Conservation (phyloP, 2,888 invertebrate genomes). For the Daptonema setosum region DNA sequence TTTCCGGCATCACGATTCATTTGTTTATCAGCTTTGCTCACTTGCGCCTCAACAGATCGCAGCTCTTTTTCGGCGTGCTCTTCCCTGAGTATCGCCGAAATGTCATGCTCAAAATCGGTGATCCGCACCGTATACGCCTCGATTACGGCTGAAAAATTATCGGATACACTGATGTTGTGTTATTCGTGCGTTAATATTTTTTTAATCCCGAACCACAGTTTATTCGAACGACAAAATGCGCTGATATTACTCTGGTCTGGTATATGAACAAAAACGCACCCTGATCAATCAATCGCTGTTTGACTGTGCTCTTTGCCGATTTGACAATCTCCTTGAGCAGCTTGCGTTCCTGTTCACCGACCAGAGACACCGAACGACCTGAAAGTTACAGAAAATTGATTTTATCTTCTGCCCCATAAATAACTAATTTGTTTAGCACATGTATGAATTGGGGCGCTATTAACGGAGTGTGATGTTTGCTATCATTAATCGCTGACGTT, state of each 20-base stretch:
- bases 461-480: no score
- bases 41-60: constrained; percentile 13
- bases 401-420: no score
- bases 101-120: constrained; percentile 50
- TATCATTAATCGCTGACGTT: no score
- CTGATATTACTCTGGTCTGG: background rate
- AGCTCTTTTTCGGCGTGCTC: constrained; percentile 38
- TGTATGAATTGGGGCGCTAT: no score
- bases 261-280: constrained; percentile 28
- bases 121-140: constrained; percentile 59
- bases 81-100: constrained; percentile 57
- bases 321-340: constrained; percentile 76
- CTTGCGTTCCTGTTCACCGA: constrained; percentile 71
- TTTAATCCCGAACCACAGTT: no score
- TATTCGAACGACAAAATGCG: no score
- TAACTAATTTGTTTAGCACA: no score
- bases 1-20: background rate
- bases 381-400: no score
- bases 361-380: constrained; percentile 52
- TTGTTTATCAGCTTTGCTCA: constrained; percentile 9
- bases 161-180: background rate
- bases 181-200: no score
- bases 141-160: constrained; percentile 46
- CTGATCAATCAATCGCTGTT: constrained; percentile 60
- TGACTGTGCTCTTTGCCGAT: constrained; percentile 58